These are phyloP conservation scores for Nematostella vectensis DNA, from an alignment of 92 coral and sea anemone genomes.

Conservation along the genomic window DNA sequence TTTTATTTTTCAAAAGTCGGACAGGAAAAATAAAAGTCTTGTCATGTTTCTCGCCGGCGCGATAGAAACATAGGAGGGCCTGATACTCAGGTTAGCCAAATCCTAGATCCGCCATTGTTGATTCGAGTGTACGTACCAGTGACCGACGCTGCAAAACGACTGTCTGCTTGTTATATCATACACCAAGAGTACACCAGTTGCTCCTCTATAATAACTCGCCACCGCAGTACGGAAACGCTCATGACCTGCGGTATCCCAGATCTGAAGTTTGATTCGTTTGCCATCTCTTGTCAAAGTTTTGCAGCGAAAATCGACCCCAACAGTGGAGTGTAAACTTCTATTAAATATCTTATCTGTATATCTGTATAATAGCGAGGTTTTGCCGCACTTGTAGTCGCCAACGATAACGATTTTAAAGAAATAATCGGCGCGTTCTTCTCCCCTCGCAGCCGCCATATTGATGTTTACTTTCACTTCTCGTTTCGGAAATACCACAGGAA, in stretches of 20 bases:
- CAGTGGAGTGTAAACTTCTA: constrained; percentile 9
- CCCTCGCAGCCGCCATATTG: neutral
- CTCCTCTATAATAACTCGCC: constrained; percentile 66
- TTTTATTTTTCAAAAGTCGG: too few relatives aligned
- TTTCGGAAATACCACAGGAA: neutral
- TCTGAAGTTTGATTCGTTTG: constrained; percentile 62
- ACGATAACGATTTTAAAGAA: constrained; percentile 75
- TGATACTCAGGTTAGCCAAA: too few relatives aligned
- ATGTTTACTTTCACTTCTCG: neutral
- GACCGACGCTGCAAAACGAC: constrained; percentile 59
- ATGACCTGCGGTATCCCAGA: constrained; percentile 83
- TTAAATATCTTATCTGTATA: constrained; percentile 52
- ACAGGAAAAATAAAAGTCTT: too few relatives aligned
- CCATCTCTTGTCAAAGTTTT: constrained; percentile 38
- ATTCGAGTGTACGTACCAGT: constrained; percentile 74
- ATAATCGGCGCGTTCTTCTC: constrained; percentile 29
- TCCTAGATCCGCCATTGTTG: too few relatives aligned
- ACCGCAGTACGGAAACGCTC: constrained; percentile 65
- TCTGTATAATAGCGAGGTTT: constrained; percentile 63
- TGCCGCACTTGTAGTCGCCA: constrained; percentile 75
- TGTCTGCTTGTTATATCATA: constrained; percentile 70
- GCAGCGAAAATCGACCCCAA: constrained; percentile 61
- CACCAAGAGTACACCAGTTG: constrained; percentile 55
- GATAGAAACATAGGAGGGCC: too few relatives aligned
- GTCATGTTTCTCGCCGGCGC: too few relatives aligned